Base-by-base conservation (phyloP, 1,140 invertebrate species). In the Cydia strobilella region DNA sequence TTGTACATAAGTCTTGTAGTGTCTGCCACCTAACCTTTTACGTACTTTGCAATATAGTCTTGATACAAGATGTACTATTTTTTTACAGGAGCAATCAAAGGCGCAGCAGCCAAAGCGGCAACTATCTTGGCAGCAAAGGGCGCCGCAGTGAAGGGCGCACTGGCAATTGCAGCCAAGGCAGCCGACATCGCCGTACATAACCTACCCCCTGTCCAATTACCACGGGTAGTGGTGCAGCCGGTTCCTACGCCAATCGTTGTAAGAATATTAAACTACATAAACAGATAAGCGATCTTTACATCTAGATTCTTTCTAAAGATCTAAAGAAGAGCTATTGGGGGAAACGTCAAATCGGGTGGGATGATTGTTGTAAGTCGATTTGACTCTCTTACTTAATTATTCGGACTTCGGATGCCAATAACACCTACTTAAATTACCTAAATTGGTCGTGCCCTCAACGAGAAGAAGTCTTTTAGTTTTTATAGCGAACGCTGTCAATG, bases 51-150 rank as follows among this genome's bases (percentile, higher is more conserved):
- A 10, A 39, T 39, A 39, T 23, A 9, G n/a, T n/a, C 45, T 48
- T 48, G 15, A 48, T 45, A 45, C 54, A 23, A 59, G 1, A 23
- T 59, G 15, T 59, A 59, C 20, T 23, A 12, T 23, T 59, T 23
- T 54, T 54, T 18, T 54, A 20, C 54, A 59, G 54, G 54, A n/a
- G 66, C 59, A 18, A 75, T 74, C 13, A 79, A 76, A 48, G 76
- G 72, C 5, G 73, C 74, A 18, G 62, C 71, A 23, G 54, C 73
- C 25, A 77, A 77, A n/a, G 76, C 74, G 5, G 77, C 76, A 25
- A 77, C 74, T 0, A 15, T 62, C 2, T 39, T 76, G 0, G 75
- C 69, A 62, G 79, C 74, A 0, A 23, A 74, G 15, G 81, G 77
- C 7, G 15, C 74, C 20, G 77, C 76, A 2, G 63, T 75, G 15